Evolutionary conservation across 2,888 invertebrate genomes (phyloP), one percentile per base, ranked within the genome.

Genomic region (Stenurella melanura): DNA sequence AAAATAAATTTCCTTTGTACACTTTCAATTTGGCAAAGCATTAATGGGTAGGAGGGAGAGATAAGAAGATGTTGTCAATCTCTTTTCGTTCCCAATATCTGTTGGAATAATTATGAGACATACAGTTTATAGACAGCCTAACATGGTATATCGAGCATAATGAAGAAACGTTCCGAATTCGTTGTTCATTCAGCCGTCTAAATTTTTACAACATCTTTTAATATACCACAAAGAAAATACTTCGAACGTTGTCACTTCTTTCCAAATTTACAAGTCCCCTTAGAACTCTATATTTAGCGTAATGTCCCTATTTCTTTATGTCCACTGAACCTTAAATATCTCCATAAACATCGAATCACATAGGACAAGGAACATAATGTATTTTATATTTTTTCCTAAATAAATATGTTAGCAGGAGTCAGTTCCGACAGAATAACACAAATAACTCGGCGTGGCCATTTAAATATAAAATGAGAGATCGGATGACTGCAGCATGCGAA

Each of bases 311-410:
- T 17, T 18, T 64, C 19, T 19, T 18, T 18, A 10, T 38, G 64
- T 64, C 64, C 42, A 64, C 64, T 42, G 15, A 64, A 42, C 42
- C 38, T 19, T 64, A 42, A 64, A 42, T 21, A 42, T 42, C 42
- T 38, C 19, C 19, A 42, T 64, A 64, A 64, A 64, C 19, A 30
- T 64, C 42, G 17, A 64, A 64, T 64, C 42, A 42, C 64, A 18
- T 12, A 17, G 64, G 42, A 64, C 42, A 64, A 64, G 38, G 38
- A 64, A 50, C n/a, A 42, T 64, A 64, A 19, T 42, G 64, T 19
- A 42, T 64, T 64, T 19, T 18, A 42, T 42, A 63, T 10, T 64
- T 64, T 42, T 19, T 4, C 42, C 19, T 26, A 18, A 34, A 17
- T 64, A 64, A 64, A 64, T 64, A n/a, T 42, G 11, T 64, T 42